phyloP scores from a whole-genome alignment of 92 coral and sea anemone species.

The Epizoanthus ramosus region DNA sequence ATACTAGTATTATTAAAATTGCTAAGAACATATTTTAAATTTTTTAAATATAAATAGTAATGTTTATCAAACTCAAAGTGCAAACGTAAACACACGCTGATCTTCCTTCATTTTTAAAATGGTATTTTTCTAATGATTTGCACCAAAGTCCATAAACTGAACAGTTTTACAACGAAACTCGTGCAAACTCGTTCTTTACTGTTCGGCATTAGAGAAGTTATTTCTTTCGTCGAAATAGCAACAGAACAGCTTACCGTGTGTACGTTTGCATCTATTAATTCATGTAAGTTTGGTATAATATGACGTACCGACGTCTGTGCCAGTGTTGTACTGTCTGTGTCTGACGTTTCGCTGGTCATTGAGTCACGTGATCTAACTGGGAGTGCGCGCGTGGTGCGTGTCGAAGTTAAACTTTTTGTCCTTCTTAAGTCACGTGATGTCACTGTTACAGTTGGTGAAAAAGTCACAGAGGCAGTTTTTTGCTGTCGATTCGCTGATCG shows the following conservation, averaged over 20 bases:
- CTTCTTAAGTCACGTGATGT: slow-evolving; percentile 55
- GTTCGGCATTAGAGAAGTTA: neutral
- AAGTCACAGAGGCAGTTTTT: slow-evolving; percentile 78
- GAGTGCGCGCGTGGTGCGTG: slow-evolving; percentile 8
- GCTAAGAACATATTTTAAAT: too few species aligned
- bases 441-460: slow-evolving; percentile 72
- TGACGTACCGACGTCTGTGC: slow-evolving; percentile 74
- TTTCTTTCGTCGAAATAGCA: neutral
- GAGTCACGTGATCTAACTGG: slow-evolving; percentile 29
- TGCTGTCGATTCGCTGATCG: slow-evolving; percentile 42
- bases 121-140: neutral
- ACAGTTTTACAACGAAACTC: neutral
- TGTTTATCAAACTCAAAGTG: neutral
- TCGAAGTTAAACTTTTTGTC: slow-evolving; percentile 43
- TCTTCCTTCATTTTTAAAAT: neutral
- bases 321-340: slow-evolving; percentile 79
- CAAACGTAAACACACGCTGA: neutral
- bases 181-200: too few species aligned
- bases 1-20: neutral
- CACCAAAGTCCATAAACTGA: neutral
- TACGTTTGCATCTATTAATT: neutral
- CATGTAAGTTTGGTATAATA: neutral
- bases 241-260: neutral
- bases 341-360: slow-evolving; percentile 75
- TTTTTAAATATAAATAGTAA: too few species aligned